Conservation (phyloP, 2,888 invertebrate genomes). For the Scotopteryx bipunctaria region DNA sequence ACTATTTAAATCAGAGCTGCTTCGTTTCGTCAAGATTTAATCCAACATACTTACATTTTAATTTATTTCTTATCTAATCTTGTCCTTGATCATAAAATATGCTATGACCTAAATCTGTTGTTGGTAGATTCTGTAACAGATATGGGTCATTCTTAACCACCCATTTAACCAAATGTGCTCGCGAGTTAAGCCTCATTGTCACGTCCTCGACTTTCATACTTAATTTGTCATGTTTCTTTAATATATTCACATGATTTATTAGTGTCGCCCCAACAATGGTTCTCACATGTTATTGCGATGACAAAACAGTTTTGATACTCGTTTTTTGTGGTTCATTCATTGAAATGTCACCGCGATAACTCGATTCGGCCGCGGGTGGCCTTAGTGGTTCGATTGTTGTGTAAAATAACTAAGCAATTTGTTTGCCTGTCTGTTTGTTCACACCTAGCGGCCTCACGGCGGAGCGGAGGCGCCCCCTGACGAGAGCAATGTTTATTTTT, state of each 20-base stretch:
- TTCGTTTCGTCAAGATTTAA: no score
- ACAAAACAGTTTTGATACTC: slow-evolving; percentile 34
- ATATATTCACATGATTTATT: slow-evolving; percentile 26
- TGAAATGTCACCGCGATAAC: slow-evolving; percentile 30
- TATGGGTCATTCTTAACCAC: neutral
- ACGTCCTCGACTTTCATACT: slow-evolving; percentile 11
- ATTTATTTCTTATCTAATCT: neutral
- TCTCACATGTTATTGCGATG: slow-evolving; percentile 27
- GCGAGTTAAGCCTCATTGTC: neutral
- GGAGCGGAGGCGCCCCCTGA: slow-evolving; percentile 30
- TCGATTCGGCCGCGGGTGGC: slow-evolving; percentile 35
- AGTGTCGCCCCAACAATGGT: slow-evolving; percentile 19
- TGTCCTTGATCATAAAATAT: neutral
- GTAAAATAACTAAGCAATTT: slow-evolving; percentile 47
- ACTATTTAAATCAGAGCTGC: no score
- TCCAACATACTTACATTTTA: neutral
- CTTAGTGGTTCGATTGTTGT: slow-evolving; percentile 34
- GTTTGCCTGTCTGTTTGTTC: slow-evolving; percentile 44
- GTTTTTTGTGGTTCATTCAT: slow-evolving; percentile 35
- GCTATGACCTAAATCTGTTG: neutral
- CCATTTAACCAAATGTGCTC: neutral
- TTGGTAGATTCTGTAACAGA: neutral
- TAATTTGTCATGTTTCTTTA: slow-evolving; percentile 27
- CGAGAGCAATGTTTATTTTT: slow-evolving; percentile 42
- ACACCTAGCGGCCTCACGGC: slow-evolving; percentile 38